phyloP scores from a whole-genome alignment of 2,797 vertebrate genomes.

The Phylloscopus collybita region DNA sequence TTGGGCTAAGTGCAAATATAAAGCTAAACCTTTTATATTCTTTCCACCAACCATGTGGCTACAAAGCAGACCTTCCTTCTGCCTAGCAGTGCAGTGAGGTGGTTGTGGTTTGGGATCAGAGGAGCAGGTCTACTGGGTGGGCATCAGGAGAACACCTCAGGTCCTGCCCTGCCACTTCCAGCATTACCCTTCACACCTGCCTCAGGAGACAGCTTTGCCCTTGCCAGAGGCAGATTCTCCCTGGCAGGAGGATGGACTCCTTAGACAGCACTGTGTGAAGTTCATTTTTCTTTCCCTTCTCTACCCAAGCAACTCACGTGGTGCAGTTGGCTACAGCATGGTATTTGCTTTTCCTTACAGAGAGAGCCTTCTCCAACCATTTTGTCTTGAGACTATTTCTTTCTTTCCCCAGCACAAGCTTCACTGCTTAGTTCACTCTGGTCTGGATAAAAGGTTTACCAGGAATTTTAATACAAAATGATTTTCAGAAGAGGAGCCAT shows the following conservation, averaged over 20 bases:
- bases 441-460: constrained; percentile 30
- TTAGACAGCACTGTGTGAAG: neutral
- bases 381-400: neutral
- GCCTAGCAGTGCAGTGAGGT: neutral
- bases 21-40: neutral
- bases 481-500: constrained; percentile 30
- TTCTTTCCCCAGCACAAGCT: neutral
- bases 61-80: neutral
- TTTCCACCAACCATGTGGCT: neutral
- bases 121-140: neutral
- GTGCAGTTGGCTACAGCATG: neutral
- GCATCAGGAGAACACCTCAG: neutral
- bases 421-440: neutral
- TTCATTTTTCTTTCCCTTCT: neutral
- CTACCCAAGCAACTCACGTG: fast-evolving
- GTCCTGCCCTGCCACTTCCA: neutral
- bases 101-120: neutral
- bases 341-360: neutral
- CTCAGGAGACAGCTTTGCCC: neutral
- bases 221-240: neutral
- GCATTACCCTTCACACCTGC: neutral
- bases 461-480: constrained; percentile 24
- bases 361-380: neutral
- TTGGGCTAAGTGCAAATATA: neutral
- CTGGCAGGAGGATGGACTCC: neutral